These are phyloP conservation scores for Drosophila prolongata DNA, from an alignment of 2,888 invertebrate genomes.

Conservation along the genomic window DNA sequence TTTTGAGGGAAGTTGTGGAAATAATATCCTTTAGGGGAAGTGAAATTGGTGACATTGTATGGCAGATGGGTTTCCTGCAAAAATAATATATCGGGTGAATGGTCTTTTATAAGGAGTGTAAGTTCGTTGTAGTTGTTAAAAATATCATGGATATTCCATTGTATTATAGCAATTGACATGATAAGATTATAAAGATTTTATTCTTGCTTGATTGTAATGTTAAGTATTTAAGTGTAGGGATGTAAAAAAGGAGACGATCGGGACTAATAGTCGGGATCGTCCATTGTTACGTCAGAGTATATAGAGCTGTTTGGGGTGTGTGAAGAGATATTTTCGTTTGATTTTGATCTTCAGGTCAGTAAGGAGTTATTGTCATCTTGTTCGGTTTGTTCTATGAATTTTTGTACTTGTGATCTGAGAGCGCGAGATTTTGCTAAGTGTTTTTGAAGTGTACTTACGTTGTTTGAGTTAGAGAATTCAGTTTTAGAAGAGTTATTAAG, in stretches of 20 bases:
- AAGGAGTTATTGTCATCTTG: neutral
- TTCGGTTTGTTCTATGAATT: no score
- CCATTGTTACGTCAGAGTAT: neutral
- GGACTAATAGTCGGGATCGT: neutral
- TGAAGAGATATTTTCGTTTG: neutral
- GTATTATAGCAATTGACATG: neutral
- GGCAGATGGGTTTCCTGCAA: neutral
- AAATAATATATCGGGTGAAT: neutral
- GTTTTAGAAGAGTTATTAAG: neutral
- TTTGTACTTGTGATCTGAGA: neutral
- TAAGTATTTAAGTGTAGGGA: neutral
- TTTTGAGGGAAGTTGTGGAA: neutral
- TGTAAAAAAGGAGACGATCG: neutral
- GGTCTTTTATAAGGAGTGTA: neutral
- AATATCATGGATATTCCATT: neutral
- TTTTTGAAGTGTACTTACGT: neutral
- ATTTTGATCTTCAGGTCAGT: neutral
- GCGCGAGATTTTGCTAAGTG: neutral
- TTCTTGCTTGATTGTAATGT: neutral
- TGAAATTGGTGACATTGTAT: neutral
- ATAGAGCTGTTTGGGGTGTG: neutral
- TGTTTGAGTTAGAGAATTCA: neutral
- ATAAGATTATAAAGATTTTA: neutral
- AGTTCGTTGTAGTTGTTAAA: neutral
- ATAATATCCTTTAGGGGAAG: neutral